These are phyloP conservation scores for Myotis brandtii DNA, from an alignment of 2,113 vertebrate genomes.

Conservation along the genomic window DNA sequence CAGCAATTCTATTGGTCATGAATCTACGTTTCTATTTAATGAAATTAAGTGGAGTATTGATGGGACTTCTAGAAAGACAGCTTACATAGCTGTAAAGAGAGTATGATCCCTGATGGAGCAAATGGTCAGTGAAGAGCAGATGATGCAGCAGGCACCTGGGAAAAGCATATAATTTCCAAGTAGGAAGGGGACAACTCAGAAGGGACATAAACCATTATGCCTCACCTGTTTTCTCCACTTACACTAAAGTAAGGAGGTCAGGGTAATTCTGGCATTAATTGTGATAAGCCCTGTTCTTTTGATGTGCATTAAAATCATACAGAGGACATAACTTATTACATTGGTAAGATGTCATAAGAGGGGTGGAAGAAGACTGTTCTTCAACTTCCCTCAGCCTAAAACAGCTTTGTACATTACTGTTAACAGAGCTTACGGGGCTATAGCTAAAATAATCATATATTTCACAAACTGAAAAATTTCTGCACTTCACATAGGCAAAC, in stretches of 20 bases:
- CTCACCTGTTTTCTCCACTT: background rate
- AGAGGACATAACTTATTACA: background rate
- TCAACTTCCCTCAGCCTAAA: background rate
- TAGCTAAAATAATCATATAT: background rate
- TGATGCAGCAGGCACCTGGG: background rate
- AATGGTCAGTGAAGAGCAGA: background rate
- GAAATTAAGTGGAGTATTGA: slow-evolving; percentile 19
- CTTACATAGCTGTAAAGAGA: background rate
- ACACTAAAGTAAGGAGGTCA: background rate
- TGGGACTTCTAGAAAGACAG: background rate
- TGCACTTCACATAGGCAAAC: background rate
- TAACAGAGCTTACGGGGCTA: background rate
- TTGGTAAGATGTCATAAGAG: background rate
- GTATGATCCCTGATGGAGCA: background rate
- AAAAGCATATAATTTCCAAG: background rate
- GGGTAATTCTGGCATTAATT: background rate
- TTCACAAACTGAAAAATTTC: slow-evolving; percentile 17
- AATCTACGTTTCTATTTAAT: slow-evolving; percentile 27
- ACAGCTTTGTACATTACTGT: slow-evolving; percentile 5
- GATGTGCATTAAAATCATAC: background rate
- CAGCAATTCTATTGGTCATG: background rate
- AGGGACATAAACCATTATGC: background rate
- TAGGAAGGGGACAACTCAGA: background rate
- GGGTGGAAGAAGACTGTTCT: background rate
- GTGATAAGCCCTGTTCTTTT: background rate